Percentiles rank a stretch among this genome's conserved stretches.
Conservation (phyloP, 2,888 invertebrate species). For the Drosophila melanosoma region DNA sequence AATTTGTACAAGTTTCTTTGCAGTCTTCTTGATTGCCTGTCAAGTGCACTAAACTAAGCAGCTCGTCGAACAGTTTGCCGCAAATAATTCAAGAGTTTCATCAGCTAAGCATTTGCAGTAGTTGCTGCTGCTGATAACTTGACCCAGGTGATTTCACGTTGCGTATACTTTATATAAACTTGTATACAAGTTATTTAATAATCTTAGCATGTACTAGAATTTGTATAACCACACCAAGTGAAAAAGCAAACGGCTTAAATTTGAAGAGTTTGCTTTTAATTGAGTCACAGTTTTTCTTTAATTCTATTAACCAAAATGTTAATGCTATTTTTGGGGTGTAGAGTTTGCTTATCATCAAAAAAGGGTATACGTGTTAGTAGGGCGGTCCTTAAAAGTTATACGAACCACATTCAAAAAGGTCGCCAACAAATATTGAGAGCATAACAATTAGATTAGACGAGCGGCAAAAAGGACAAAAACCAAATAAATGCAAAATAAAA, state of each 20-base stretch:
- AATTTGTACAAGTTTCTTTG: constrained; percentile 47
- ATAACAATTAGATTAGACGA: constrained; percentile 51
- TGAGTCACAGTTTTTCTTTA: background rate
- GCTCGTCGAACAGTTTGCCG: constrained; percentile 3
- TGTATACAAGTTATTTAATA: background rate
- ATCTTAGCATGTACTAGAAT: background rate
- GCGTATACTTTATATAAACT: background rate
- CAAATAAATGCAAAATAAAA: constrained; percentile 13
- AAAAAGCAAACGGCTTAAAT: background rate
- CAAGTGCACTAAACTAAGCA: constrained; percentile 40
- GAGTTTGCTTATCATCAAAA: constrained; percentile 25
- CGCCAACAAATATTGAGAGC: constrained; percentile 37
- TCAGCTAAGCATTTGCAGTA: constrained; percentile 11
- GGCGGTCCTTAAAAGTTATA: constrained; percentile 44
- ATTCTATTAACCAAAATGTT: constrained; percentile 2
- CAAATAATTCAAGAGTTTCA: constrained; percentile 31
- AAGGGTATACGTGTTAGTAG: background rate
- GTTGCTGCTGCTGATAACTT: constrained; percentile 7
- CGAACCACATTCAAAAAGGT: constrained; percentile 39
- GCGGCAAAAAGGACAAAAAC: constrained; percentile 9
- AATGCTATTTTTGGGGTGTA: background rate
- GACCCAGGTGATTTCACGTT: constrained; percentile 8
- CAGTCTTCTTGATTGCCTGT: constrained; percentile 48
- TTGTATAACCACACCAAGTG: background rate
- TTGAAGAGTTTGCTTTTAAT: background rate